Evolutionary conservation across 2,888 invertebrate genomes (phyloP).

Genomic region (Agelastica alni): DNA sequence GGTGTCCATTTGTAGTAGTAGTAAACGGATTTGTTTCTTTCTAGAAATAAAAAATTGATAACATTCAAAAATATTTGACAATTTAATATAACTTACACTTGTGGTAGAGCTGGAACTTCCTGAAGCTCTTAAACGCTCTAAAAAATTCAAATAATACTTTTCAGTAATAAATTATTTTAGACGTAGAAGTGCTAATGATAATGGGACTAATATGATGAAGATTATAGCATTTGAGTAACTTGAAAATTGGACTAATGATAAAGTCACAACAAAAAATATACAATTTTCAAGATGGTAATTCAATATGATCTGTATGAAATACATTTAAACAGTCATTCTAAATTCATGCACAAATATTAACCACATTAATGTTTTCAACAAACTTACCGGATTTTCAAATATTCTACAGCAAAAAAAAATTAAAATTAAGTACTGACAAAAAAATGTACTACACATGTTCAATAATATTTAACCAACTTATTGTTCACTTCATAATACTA

Average conservation of each 20-base stretch:
- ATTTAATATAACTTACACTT: slow-evolving; percentile 53
- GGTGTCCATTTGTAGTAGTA: slow-evolving; percentile 86
- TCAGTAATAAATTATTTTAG: too few relatives aligned
- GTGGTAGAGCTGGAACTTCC: slow-evolving; percentile 59
- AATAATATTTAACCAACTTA: too few relatives aligned
- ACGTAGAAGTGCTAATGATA: too few relatives aligned
- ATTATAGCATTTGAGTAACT: too few relatives aligned
- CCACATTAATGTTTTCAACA: slow-evolving; percentile 1
- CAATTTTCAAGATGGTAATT: too few relatives aligned
- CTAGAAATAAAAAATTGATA: slow-evolving; percentile 49
- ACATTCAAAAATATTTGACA: slow-evolving; percentile 13
- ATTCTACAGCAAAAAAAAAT: slow-evolving; percentile 16
- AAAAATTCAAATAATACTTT: slow-evolving; percentile 41
- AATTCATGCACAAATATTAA: slow-evolving; percentile 19
- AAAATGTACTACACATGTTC: too few relatives aligned
- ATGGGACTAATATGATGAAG: too few relatives aligned
- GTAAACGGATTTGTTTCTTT: slow-evolving; percentile 82
- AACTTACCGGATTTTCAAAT: slow-evolving; percentile 19
- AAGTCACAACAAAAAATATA: too few relatives aligned
- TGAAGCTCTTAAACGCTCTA: slow-evolving; percentile 65
- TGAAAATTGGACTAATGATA: too few relatives aligned
- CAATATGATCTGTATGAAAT: background rate
- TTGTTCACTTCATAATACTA: too few relatives aligned
- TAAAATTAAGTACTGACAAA: slow-evolving; percentile 8
- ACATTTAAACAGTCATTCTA: slow-evolving; percentile 15